Conservation (phyloP, 2,888 invertebrate species). For the Phaonia tiefii region DNA sequence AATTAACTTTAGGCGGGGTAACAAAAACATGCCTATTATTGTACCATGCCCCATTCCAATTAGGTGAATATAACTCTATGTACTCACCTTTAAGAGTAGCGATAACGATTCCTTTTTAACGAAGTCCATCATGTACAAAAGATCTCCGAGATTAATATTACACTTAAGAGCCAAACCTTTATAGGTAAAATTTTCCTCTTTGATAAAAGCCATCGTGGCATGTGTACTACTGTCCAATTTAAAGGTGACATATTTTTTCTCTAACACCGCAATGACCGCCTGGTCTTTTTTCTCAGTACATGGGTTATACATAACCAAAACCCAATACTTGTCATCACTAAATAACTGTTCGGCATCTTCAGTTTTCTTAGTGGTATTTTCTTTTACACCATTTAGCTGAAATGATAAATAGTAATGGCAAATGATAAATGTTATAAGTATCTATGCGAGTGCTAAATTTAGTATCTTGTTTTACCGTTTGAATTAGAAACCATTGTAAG, state of each 20-base stretch:
- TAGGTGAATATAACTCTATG: no score
- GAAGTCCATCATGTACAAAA: background rate
- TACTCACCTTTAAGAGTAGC: conserved; percentile 11
- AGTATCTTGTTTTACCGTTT: conserved; percentile 10
- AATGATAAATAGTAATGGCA: no score
- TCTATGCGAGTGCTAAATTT: no score
- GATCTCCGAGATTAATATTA: background rate
- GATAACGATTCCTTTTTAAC: conserved; percentile 8
- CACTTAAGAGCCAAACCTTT: conserved; percentile 31
- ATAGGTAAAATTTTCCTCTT: conserved; percentile 2
- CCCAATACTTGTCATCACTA: conserved; percentile 41
- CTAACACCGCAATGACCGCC: conserved; percentile 20
- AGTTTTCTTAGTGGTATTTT: no score
- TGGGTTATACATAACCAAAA: conserved; percentile 29
- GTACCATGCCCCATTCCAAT: background rate
- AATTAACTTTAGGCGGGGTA: no score
- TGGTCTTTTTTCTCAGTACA: conserved; percentile 10
- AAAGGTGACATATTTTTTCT: conserved; percentile 33
- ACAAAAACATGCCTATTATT: no score
- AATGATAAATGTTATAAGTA: no score
- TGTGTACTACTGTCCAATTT: conserved; percentile 5
- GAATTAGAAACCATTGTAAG: conserved; percentile 1
- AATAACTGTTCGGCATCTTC: conserved; percentile 13
- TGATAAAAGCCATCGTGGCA: conserved; percentile 19
- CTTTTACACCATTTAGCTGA: no score